These are phyloP conservation scores for Chitala chitala DNA, from an alignment of 2,113 vertebrate genomes.

Conservation along the genomic window DNA sequence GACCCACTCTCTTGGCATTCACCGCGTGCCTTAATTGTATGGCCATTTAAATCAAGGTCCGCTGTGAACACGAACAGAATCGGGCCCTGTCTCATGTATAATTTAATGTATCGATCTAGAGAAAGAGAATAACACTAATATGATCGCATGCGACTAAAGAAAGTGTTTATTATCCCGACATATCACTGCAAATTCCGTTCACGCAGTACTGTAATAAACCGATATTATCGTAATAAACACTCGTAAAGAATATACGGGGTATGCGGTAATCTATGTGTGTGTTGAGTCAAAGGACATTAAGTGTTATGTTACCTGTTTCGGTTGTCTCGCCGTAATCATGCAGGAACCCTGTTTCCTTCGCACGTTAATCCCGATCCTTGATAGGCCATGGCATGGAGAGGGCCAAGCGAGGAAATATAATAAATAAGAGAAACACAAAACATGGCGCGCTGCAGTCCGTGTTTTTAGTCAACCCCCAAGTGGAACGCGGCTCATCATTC, in stretches of 20 bases:
- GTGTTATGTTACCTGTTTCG: conserved; percentile 36
- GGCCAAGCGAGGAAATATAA: conserved; percentile 38
- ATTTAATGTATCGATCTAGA: background rate
- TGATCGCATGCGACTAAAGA: conserved; percentile 31
- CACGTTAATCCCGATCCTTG: conserved; percentile 25
- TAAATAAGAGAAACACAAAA: conserved; percentile 43
- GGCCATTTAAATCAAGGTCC: conserved; percentile 97
- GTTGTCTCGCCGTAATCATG: conserved; percentile 14
- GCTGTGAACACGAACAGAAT: conserved; percentile 93
- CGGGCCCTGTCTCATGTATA: conserved; percentile 54
- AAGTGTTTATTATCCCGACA: no score
- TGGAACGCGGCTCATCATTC: conserved; percentile 74
- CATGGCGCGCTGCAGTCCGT: conserved; percentile 53
- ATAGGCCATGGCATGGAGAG: conserved; percentile 26
- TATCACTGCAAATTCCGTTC: no score
- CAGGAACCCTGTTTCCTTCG: conserved; percentile 17
- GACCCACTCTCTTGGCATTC: conserved; percentile 74
- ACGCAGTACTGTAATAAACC: no score
- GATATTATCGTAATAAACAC: no score
- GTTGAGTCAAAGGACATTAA: conserved; percentile 4
- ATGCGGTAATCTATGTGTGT: background rate
- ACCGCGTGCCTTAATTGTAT: conserved; percentile 80
- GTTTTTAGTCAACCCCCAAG: conserved; percentile 57
- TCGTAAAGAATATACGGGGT: background rate
- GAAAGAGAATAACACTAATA: background rate